These are phyloP conservation scores for Halcyon chelicuti DNA, from an alignment of 2,797 vertebrate species.

Conservation along the genomic window DNA sequence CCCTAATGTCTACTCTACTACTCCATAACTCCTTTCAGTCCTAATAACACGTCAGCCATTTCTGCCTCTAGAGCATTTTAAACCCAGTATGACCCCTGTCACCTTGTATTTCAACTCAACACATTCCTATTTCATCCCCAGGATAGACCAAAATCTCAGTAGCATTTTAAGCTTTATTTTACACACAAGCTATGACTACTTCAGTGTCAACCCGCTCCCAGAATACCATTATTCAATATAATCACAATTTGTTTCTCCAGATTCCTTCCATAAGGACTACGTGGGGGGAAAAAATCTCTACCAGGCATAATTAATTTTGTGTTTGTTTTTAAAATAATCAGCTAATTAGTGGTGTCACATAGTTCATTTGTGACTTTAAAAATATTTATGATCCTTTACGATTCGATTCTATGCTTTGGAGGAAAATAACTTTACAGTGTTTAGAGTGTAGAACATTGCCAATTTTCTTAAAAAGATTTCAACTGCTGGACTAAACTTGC, in stretches of 20 bases:
- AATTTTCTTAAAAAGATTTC: constrained; percentile 54
- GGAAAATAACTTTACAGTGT: constrained; percentile 60
- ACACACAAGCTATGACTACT: neutral
- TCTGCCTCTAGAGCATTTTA: neutral
- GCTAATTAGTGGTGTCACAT: constrained; percentile 71
- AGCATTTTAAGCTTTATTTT: constrained; percentile 18
- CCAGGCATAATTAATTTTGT: constrained; percentile 70
- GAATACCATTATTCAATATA: constrained; percentile 30
- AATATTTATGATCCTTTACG: constrained; percentile 73
- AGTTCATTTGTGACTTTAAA: constrained; percentile 72
- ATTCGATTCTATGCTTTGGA: constrained; percentile 57
- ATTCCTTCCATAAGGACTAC: constrained; percentile 64
- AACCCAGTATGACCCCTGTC: neutral
- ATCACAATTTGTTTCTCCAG: constrained; percentile 47
- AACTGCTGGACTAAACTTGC: constrained; percentile 26
- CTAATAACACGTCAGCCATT: neutral
- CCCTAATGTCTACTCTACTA: neutral
- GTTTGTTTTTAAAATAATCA: constrained; percentile 75
- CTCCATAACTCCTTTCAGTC: neutral
- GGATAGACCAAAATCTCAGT: neutral
- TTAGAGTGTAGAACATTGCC: constrained; percentile 37
- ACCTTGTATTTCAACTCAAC: neutral
- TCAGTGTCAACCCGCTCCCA: neutral
- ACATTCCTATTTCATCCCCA: neutral
- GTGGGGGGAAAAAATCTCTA: neutral